phyloP scores from a whole-genome alignment of 1,140 invertebrate species.

The Colletes gigas region DNA sequence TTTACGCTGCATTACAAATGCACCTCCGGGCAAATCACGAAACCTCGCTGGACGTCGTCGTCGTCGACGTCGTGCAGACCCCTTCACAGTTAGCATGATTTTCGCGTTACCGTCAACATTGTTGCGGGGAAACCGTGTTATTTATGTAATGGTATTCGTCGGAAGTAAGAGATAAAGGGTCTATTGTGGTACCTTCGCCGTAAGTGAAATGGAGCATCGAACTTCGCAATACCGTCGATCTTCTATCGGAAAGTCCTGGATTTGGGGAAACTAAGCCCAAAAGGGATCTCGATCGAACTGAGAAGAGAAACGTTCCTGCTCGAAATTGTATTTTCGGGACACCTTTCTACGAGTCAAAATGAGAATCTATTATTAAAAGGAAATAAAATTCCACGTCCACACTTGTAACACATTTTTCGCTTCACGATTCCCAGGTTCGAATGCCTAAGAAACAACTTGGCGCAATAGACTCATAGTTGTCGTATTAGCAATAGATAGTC shows the following conservation, averaged over 20 bases:
- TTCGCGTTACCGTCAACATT: slow-evolving; percentile 56
- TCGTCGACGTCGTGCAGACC: not conserved
- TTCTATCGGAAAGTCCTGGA: not conserved
- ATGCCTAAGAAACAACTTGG: too few relatives aligned
- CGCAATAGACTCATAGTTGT: too few relatives aligned
- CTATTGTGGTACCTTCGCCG: slow-evolving; percentile 17
- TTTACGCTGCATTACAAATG: slow-evolving; percentile 65
- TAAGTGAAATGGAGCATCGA: slow-evolving; percentile 31
- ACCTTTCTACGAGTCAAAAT: too few relatives aligned
- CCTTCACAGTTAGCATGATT: slow-evolving; percentile 53
- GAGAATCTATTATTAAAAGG: too few relatives aligned
- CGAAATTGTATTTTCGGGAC: too few relatives aligned
- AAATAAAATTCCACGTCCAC: too few relatives aligned
- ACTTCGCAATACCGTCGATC: not conserved
- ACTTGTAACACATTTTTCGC: too few relatives aligned
- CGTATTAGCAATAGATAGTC: too few relatives aligned
- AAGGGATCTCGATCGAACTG: too few relatives aligned
- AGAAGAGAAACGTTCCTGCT: too few relatives aligned
- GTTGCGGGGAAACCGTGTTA: slow-evolving; percentile 40
- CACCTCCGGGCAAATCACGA: slow-evolving; percentile 53
- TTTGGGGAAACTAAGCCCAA: not conserved
- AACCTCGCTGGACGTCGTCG: slow-evolving; percentile 8
- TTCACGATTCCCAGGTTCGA: too few relatives aligned
- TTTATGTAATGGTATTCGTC: slow-evolving; percentile 47
- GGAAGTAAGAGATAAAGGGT: slow-evolving; percentile 39